These are phyloP conservation scores for Nothobranchius furzeri DNA, from an alignment of 2,113 vertebrate genomes.

Conservation along the genomic window DNA sequence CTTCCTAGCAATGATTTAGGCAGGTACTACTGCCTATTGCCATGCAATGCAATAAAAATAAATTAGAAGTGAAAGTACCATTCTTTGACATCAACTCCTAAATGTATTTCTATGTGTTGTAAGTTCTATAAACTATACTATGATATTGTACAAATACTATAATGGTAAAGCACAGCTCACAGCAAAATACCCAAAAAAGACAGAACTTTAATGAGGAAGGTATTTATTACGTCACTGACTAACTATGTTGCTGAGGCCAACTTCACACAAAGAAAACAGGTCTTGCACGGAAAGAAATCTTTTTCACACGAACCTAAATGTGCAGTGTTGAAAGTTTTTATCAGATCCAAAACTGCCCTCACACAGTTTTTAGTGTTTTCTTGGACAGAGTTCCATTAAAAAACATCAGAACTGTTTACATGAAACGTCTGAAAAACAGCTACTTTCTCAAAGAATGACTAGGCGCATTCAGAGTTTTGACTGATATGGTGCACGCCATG, in stretches of 20 bases:
- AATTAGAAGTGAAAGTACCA: neutral
- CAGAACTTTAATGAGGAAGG: too few species aligned
- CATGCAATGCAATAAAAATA: neutral
- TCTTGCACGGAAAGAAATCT: too few species aligned
- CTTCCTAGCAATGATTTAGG: too few species aligned
- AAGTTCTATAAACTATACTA: too few species aligned
- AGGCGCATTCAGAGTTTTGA: neutral
- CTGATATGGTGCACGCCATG: neutral
- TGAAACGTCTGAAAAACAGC: neutral
- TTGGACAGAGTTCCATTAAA: neutral
- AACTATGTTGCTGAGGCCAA: too few species aligned
- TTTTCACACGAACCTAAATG: neutral
- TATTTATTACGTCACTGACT: too few species aligned
- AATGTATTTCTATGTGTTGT: neutral
- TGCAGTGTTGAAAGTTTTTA: neutral
- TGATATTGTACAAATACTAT: too few species aligned
- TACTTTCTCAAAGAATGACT: neutral
- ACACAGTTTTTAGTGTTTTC: slow-evolving; percentile 1
- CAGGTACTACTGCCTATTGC: neutral
- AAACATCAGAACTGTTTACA: neutral
- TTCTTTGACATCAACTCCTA: neutral
- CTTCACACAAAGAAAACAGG: neutral
- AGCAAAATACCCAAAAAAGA: too few species aligned
- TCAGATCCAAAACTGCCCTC: neutral
- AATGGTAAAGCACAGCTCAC: too few species aligned